Conservation (phyloP, 2,888 invertebrate species). For the Electrophaes corylata region DNA sequence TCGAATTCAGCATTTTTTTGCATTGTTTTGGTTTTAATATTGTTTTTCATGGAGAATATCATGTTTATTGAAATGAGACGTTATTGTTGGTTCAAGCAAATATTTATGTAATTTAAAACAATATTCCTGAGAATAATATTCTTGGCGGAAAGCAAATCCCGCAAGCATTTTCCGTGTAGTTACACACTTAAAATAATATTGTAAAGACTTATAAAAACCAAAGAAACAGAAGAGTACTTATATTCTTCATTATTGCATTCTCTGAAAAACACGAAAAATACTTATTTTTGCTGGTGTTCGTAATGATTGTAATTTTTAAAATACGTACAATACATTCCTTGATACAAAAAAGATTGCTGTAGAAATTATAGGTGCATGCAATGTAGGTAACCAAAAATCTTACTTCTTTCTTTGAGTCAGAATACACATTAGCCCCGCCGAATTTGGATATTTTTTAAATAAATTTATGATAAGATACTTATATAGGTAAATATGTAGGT, state of each 20-base stretch:
- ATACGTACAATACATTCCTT: slow-evolving; percentile 14
- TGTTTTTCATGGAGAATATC: too few species aligned
- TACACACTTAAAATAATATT: too few species aligned
- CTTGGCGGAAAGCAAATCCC: too few species aligned
- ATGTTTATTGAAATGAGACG: too few species aligned
- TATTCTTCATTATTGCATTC: background rate
- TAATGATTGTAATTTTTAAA: background rate
- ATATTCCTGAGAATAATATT: too few species aligned
- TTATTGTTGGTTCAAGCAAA: too few species aligned
- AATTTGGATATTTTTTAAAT: background rate
- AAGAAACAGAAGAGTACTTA: slow-evolving; percentile 11
- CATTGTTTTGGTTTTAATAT: too few species aligned
- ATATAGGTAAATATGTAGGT: background rate
- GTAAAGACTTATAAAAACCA: slow-evolving; percentile 21
- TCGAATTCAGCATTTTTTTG: too few species aligned
- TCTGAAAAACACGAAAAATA: background rate
- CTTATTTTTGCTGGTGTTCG: background rate
- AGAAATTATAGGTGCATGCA: background rate
- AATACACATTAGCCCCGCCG: background rate
- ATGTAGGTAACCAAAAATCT: background rate
- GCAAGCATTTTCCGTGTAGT: too few species aligned
- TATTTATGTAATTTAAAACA: too few species aligned
- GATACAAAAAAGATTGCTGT: background rate
- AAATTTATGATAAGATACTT: too few species aligned
- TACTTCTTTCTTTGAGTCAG: background rate